Base-by-base conservation (phyloP, 2,888 invertebrate species). In the Dicyrtoma fusca region DNA sequence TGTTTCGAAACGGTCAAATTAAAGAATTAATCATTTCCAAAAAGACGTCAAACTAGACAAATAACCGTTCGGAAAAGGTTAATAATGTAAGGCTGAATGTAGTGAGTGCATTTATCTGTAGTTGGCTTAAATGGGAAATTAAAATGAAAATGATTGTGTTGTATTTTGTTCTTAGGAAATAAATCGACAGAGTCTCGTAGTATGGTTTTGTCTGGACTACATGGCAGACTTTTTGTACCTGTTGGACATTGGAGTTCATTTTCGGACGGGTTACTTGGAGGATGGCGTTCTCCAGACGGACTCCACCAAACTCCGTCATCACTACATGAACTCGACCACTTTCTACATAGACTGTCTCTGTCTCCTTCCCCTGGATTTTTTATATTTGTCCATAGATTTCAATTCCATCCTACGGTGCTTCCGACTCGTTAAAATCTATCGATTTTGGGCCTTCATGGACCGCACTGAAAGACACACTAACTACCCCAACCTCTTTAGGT, bases 271-370 rank as follows among this genome's bases (percentile, higher is more conserved):
- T 70, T 98, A 96, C 85, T 86, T 97, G 81, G 97, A 97, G 85
- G 97, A 98, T 84, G 98, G 98, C 73, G 97, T 98, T 74, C 87
- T 98, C 75, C 97, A 98, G 84, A 97, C 97, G 73, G 97, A 97
- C 85, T 89, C 95, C 75, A 89, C 90, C 17, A 97, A 96, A 85
- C 88, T 98, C 80, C 89, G 97, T 69, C 91, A 94, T 81, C 96
- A 98, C 85, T 98, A 98, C 86, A 95, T 97, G 93, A 97, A 97
- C 88, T 95, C 91, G 81, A 95, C 95, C 76, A 93, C 92, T 80
- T 98, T 98, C 88, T 98, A 98, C 89, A 94, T 97, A 84, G 97
- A 98, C 89, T 96, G 96, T 87, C 88, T 98, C 85, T 97, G 97
- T 87, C 89, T 98, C 83, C 88, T 98, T 83, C 98, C 98, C 81